Evolutionary conservation across 1,140 invertebrate species (phyloP), one percentile per base, ranked within the genome.

Genomic region (Tetraneura akinire): DNA sequence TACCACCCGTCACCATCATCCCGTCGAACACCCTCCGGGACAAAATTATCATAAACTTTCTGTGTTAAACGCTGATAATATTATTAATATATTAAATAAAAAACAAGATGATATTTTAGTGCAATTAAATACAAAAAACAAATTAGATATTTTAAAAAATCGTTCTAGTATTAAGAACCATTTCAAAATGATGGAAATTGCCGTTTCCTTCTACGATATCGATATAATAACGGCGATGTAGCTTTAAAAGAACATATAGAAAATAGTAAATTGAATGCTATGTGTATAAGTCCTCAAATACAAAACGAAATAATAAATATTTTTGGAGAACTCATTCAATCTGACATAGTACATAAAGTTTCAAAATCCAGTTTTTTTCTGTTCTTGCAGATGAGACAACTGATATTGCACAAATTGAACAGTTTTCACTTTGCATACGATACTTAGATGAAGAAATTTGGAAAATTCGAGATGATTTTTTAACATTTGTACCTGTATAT

Each of bases 371-470:
- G 29, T 21, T 82, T 51, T 80, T 82, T 80, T 53, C 80, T 23
- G 76, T 83, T 62, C 78, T 83, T 49, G 80, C 82, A 8, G 82
- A 82, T 64, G 82, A 83, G 82, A 82, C 81, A 42, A 80, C 78
- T 23, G 81, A 82, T 80, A 82, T 82, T 26, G 62, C 78, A 26
- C 37, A 78, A 82, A 82, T 78, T 10, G 82, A 83, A 82, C 82
- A 83, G 73, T 82, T 83, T 76, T 83, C 82, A 49, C 51, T 82
- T 32, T 82, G 80, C 32, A 62, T 62, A 13, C 60, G 29, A 6
- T 62, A 62, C 32, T 4, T 62, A 3, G 51, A 55, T 8, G 8
- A 55, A 9, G n/a, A 55, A 8, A 1, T 55, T 4, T n/a, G 21
- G 1, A 0, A 1, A 9, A 55, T 55, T 55, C 51, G 51, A 55